Evolutionary conservation across 2,113 vertebrate species (phyloP).

Genomic region (Proterorhinus semilunaris): DNA sequence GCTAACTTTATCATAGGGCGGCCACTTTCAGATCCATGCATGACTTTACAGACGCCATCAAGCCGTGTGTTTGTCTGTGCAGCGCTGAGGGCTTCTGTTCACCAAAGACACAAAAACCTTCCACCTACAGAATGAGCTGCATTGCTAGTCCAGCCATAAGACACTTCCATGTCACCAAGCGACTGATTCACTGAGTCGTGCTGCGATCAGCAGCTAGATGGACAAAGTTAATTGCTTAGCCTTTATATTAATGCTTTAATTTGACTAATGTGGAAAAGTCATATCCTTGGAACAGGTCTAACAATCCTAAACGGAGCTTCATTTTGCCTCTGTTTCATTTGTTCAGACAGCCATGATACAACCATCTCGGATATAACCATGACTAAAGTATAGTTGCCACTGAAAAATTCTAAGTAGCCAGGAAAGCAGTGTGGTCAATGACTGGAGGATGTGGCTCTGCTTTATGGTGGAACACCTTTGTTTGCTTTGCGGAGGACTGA

Average conservation of each 20-base stretch:
- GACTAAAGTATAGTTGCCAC: not conserved
- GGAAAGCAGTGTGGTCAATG: not conserved
- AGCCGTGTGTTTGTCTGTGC: conserved; percentile 24
- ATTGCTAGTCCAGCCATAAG: too few relatives aligned
- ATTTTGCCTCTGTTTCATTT: not conserved
- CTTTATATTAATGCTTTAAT: not conserved
- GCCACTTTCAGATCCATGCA: conserved; percentile 42
- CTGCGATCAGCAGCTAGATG: too few relatives aligned
- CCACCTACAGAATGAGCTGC: not conserved
- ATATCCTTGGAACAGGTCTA: too few relatives aligned
- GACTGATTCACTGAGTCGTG: too few relatives aligned
- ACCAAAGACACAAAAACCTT: conserved; percentile 17
- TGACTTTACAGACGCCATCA: conserved; percentile 29
- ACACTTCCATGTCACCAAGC: too few relatives aligned
- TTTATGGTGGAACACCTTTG: conserved; percentile 5
- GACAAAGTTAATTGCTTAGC: too few relatives aligned
- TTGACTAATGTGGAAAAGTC: not conserved
- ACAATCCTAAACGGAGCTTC: not conserved
- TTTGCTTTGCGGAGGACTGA: conserved; percentile 29
- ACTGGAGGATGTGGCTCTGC: not conserved
- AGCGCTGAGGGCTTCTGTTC: conserved; percentile 32
- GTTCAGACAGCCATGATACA: not conserved
- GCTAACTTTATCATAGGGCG: conserved; percentile 49
- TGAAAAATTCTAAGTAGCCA: not conserved
- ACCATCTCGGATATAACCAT: not conserved